Base-by-base conservation (phyloP, 92 coral and sea anemone genomes). In the Ricordea florida region DNA sequence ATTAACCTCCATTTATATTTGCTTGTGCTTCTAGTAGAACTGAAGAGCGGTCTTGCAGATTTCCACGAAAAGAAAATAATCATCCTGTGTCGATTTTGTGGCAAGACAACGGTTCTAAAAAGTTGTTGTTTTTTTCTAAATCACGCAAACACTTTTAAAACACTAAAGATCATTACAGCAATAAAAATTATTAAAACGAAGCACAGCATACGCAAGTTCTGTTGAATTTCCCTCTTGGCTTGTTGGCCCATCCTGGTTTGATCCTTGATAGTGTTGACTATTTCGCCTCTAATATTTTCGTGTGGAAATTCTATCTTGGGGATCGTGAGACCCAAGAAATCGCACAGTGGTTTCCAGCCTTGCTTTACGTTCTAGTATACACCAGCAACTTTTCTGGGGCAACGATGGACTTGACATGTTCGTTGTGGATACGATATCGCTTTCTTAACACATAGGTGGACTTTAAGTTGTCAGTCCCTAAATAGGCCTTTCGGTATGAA, bases 341-440 rank as follows among this genome's bases (percentile, higher is more conserved):
- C 59, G 49, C 88, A 83, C 60, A 83, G 32, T 5, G 88, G 83
- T 32, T 83, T 48, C 83, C 88, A 83, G 44, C 88, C 88, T 50
- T 83, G 78, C 9, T 66, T 52, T 13, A 83, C 83, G 4, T 47
- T 60, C n/a, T n/a, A n/a, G n/a, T n/a, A 46, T 65, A 83, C 13
- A 74, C 57, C 44, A 83, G 45, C 20, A 83, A 60, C 77, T 83
- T 83, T 41, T 60, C 82, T 43, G 67, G 44, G 23, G 88, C 58
- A 48, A 75, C 83, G 5, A 63, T 50, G 15, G 88, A 35, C 73
- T 67, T 83, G 30, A 75, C 78, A 0, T 52, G 83, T 3, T 83
- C 77, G 17, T 83, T 75, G 72, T 83, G 88, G 56, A 51, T 43
- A 26, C 72, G 78, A 23, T 47, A 74, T 6, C 83, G 72, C 72